Percentiles rank a stretch among this genome's conserved stretches.
These are phyloP conservation scores for Alauda arvensis DNA, from an alignment of 2,797 vertebrate genomes.

Conservation along the genomic window DNA sequence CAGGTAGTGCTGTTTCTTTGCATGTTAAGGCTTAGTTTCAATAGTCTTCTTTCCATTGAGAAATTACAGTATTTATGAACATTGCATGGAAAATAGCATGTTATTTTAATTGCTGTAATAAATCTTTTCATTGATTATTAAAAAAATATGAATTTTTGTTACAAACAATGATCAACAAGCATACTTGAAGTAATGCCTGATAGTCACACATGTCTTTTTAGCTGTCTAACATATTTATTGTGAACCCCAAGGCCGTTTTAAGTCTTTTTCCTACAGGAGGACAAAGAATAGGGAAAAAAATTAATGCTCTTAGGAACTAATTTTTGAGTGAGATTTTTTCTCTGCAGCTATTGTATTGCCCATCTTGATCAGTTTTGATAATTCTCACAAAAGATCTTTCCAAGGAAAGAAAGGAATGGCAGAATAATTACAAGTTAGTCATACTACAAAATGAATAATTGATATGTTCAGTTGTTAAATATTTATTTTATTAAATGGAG, in stretches of 20 bases:
- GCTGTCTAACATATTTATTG: not conserved
- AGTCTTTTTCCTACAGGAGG: not conserved
- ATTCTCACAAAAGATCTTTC: not conserved
- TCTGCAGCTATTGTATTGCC: not conserved
- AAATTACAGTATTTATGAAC: not conserved
- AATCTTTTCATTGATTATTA: not conserved
- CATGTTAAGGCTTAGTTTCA: not conserved
- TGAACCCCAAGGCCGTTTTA: not conserved
- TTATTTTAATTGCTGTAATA: not conserved
- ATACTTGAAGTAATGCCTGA: not conserved
- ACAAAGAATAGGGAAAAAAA: not conserved
- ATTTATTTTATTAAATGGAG: slow-evolving; percentile 59
- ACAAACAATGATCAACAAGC: not conserved
- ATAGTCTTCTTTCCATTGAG: not conserved
- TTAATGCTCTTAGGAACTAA: not conserved
- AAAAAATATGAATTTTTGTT: not conserved
- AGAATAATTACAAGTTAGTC: slow-evolving; percentile 22
- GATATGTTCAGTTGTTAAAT: slow-evolving; percentile 30
- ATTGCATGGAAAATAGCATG: not conserved
- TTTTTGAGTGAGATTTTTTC: not conserved
- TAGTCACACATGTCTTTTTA: not conserved
- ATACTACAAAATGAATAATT: slow-evolving; percentile 46
- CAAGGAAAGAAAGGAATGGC: not conserved
- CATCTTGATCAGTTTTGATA: not conserved
- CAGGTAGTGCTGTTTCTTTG: not conserved